Base-by-base conservation (phyloP, 2,113 vertebrate species). In the Anthoscopus minutus region DNA sequence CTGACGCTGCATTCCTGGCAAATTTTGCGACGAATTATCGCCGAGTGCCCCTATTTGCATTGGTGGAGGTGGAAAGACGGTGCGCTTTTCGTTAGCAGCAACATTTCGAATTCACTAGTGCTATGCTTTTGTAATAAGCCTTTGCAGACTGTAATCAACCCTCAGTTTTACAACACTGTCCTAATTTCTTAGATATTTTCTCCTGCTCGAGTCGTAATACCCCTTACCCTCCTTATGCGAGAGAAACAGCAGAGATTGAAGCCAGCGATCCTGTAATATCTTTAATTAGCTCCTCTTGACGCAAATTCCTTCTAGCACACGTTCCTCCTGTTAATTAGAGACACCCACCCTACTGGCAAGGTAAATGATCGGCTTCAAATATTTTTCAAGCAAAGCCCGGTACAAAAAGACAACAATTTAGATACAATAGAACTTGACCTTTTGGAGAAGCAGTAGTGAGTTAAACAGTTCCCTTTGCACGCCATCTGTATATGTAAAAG, bases 401-500 rank as follows among this genome's bases (percentile, higher is more conserved):
- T 60, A 57, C 62, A 81, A 86, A 89, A 84, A 56, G 48, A 56
- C 66, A 86, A 81, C 78, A 65, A 40, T 83, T 96, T 89, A 77
- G 60, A 47, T 76, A 84, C 80, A 96, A 73, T 83, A 93, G 96
- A 97, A 93, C 91, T 95, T 96, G 94, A 97, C 94, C 93, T 97
- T 96, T 94, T 61, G 71, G 88, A 97, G 97, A 98, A 94, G 78
- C 74, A 10, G 48, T 45, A 94, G 71, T 86, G 95, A 96, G 88
- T 96, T 95, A 95, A 96, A 96, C 66, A 85, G 70, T 86, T 89
- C 92, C 93, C 96, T 92, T 96, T 74, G 87, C 96, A 94, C 70
- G 72, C 81, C 91, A 95, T 97, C 96, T 96, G 96, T 96, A 94
- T 96, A 96, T 95, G 93, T 89, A 97, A 95, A 89, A 92, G 64